Base-by-base conservation (phyloP, 2,113 vertebrate genomes). In the Pluvianellus socialis region DNA sequence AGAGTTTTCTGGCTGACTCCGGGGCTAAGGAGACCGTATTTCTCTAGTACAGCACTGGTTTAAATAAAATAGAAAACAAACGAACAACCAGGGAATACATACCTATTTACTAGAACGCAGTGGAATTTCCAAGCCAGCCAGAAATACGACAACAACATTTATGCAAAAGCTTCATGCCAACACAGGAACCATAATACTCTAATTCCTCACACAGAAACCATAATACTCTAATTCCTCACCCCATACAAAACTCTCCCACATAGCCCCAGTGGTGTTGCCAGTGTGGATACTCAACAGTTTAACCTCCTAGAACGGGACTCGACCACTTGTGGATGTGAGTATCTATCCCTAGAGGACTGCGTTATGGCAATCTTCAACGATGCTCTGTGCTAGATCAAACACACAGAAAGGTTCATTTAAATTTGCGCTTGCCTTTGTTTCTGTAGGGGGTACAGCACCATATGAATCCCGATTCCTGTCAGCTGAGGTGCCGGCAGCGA, bases 191-290 rank as follows among this genome's bases (percentile, higher is more conserved):
- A 2, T 7, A 53, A n/a, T n/a, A n/a, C n/a, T n/a, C n/a, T n/a
- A n/a, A n/a, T n/a, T n/a, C n/a, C n/a, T n/a, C n/a, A 20, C 5
- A 55, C 0, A 66, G 72, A 83, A 86, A 68, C 67, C 22, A 2
- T 7, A 53, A 59, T 4, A 23, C 23, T 56, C 47, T 14, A 33
- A 19, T 13, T 73, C 63, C 33, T 80, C 42, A 40, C 14, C 35
- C 67, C 33, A 0, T 14, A 21, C 7, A 35, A 40, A 52, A n/a
- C 47, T 49, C 17, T 26, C 18, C 53, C 2, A 0, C 0, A 17
- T 1, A 42, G n/a, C 82, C 79, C 50, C 71, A 11, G 2, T 3
- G 8, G 52, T 52, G 35, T 58, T 22, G 5, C 49, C 6, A 32
- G 55, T 5, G 33, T 0, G 23, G 77, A 23, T 42, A 24, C 59